Evolutionary conservation across 1,140 invertebrate genomes (phyloP), one percentile per base, ranked within the genome.

Genomic region (Magallana ariakensis): DNA sequence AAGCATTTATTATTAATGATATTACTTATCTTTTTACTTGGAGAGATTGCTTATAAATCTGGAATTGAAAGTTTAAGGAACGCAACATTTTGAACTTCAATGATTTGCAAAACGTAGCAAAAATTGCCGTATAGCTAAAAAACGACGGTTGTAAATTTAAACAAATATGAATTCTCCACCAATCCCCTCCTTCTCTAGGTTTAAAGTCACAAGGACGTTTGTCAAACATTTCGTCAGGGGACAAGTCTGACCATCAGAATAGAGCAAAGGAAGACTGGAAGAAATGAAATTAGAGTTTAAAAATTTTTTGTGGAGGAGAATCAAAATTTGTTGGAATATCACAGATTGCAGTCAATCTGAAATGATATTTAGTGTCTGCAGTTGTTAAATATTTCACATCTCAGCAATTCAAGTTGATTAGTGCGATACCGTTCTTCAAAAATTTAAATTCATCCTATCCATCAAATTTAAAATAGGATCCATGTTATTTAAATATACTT

Each of bases 61-160:
- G 54, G 95, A 95, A 15, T 90, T 96, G 89, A 89, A 92, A 82
- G 96, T 96, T 92, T 94, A 95, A 91, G 96, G 96, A 7, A 90
- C 94, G 11, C 95, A 94, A 19, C 96, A 96, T 90, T 95, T 95
- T 92, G 96, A 96, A 10, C 91, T 96, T 10, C 96, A 96, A n/a
- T 92, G 96, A 96, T 92, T 94, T 96, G 13, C 89, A 92, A 1
- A 96, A 96, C 91, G 96, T 96, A 89, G 96, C 96, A 4, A 93
- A 94, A 54, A 95, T 96, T 80, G 93, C 95, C 6, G 89, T 95
- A 13, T 88, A 93, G 16, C 91, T 96, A 81, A 89, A 96, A 13
- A 91, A 94, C 56, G 96, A 96, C 92, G 95, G 96, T 0, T 95
- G 95, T 57, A 90, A 91, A n/a, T 60, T 84, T 96, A 6, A 91